Evolutionary conservation across 2,113 vertebrate genomes (phyloP), one percentile per base, ranked within the genome.

Genomic region (Mormoops blainvillei): DNA sequence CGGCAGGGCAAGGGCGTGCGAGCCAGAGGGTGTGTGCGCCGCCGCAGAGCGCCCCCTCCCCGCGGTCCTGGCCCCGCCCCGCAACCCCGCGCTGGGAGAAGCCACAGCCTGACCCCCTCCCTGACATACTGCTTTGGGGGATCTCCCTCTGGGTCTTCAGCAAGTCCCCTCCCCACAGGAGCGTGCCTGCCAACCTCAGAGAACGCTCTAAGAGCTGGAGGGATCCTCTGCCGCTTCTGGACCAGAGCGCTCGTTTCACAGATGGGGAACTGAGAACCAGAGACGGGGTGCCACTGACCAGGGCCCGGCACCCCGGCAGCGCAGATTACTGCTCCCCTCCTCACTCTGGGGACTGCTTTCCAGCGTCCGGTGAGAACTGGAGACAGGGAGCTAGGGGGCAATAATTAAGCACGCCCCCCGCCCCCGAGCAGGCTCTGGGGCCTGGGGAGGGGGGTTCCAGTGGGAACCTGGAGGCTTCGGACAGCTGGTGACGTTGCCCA

Each of bases 41-140:
- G 92, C 94, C 83, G 87, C 95, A 89, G 95, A 84, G 82, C 70
- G 73, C 96, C 95, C 94, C 83, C 90, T 43, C 78, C 95, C 70
- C 90, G 77, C 15, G 45, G 56, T 14, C 90, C 87, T 6, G 89
- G 95, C 81, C 83, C 96, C 86, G 83, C 93, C 96, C 90, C 76
- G 19, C 86, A 73, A 2, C 89, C 80, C 45, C 0, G 28, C 18
- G 20, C 38, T n/a, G 85, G 48, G 56, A 36, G 33, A 7, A 19
- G 56, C 86, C 13, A 2, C 56, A 3, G 84, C 38, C 33, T 33
- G 48, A n/a, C 52, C 61, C 58, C 73, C n/a, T n/a, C 80, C 67
- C 16, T 24, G 19, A 43, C 24, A 36, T 20, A 43, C 68, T 18
- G 15, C 70, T n/a, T 33, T 20, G 26, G 65, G 41, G 94, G 86